These are phyloP conservation scores for Sepioteuthis lessoniana DNA, from an alignment of 2,888 invertebrate species.

Conservation along the genomic window DNA sequence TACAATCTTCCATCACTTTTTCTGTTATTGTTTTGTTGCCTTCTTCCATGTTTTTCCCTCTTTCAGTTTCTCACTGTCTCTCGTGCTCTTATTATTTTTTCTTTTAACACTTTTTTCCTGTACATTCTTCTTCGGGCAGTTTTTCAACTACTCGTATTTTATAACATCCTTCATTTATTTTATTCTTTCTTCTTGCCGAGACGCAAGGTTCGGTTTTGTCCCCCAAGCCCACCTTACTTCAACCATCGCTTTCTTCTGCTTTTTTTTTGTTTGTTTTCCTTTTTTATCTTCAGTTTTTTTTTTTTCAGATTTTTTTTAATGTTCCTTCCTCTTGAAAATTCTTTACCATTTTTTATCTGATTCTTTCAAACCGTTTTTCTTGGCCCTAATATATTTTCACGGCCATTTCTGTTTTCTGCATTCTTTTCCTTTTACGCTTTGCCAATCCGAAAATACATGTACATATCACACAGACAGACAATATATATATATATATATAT, in stretches of 20 bases:
- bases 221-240: background rate
- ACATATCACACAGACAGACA: background rate
- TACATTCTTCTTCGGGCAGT: background rate
- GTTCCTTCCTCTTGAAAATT: background rate
- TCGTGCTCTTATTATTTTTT: background rate
- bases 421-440: background rate
- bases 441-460: background rate
- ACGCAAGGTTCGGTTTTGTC: background rate
- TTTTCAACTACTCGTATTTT: background rate
- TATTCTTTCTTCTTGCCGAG: background rate
- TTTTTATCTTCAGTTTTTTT: background rate
- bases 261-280: background rate
- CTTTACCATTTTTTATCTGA: background rate
- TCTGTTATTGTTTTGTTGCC: background rate
- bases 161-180: background rate
- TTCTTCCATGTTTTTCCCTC: background rate
- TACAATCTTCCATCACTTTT: background rate
- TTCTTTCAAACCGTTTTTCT: background rate
- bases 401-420: background rate
- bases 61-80: background rate
- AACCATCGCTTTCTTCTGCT: background rate
- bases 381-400: slow-evolving; percentile 20
- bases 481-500: background rate
- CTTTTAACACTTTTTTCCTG: background rate
- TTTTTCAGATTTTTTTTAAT: background rate